Evolutionary conservation across 1,140 invertebrate genomes (phyloP).

Genomic region (Adelges cooleyi): DNA sequence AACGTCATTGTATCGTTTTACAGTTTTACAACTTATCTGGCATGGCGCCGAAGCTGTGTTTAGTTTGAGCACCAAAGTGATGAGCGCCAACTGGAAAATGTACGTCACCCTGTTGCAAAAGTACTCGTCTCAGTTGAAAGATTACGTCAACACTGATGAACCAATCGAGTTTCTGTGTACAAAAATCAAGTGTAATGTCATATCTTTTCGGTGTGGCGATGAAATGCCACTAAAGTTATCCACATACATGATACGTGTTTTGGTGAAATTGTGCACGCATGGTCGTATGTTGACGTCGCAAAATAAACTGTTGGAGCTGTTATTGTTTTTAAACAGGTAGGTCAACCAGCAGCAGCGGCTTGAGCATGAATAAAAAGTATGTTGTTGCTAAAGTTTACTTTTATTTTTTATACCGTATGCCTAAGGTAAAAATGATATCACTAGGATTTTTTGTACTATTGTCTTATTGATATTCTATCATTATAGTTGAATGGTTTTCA

Average conservation of each 20-base stretch:
- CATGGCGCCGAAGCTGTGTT: background rate
- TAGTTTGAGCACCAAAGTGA: background rate
- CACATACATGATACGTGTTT: conserved; percentile 14
- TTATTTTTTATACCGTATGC: too few relatives aligned
- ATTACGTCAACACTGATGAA: background rate
- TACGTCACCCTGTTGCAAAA: background rate
- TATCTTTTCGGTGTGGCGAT: background rate
- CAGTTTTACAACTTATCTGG: background rate
- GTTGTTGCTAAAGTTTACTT: too few relatives aligned
- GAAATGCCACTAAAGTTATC: background rate
- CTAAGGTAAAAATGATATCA: too few relatives aligned
- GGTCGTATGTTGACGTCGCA: background rate
- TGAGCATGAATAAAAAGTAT: too few relatives aligned
- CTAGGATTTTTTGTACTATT: too few relatives aligned
- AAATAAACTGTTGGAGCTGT: background rate
- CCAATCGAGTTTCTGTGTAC: background rate
- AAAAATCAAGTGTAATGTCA: background rate
- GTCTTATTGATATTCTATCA: too few relatives aligned
- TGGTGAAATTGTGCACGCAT: conserved; percentile 5
- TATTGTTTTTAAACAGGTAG: conserved; percentile 17
- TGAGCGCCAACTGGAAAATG: conserved; percentile 8
- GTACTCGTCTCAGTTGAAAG: background rate
- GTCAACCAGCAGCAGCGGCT: too few relatives aligned
- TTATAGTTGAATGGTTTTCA: too few relatives aligned
- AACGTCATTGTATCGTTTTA: background rate